Evolutionary conservation across 2,113 vertebrate genomes (phyloP).

Genomic region (Burhinus oedicnemus): DNA sequence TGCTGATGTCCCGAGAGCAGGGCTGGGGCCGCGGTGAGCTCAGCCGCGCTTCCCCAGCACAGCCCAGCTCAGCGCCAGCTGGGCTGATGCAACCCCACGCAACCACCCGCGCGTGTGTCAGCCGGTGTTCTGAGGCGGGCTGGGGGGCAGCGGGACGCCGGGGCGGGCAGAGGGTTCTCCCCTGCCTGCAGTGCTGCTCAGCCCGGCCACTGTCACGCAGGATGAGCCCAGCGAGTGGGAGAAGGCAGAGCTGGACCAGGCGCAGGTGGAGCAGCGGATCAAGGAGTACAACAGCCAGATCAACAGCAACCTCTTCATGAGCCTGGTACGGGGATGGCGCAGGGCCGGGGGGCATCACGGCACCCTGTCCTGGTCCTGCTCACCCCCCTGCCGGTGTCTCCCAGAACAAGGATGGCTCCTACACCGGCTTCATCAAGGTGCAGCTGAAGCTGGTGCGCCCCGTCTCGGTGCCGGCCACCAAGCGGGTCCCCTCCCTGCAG

Average conservation of each 20-base stretch:
- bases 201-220: slow-evolving; percentile 56
- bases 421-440: slow-evolving; percentile 97
- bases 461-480: slow-evolving; percentile 86
- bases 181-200: background rate
- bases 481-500: slow-evolving; percentile 72
- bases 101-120: background rate
- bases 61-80: background rate
- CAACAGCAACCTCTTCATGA: slow-evolving; percentile 95
- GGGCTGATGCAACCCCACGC: slow-evolving; percentile 31
- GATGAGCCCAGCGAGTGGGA: slow-evolving; percentile 86
- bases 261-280: slow-evolving; percentile 88
- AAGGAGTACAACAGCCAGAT: slow-evolving; percentile 94
- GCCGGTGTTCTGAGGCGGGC: rapidly evolving
- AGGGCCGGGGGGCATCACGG: rapidly evolving
- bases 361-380: background rate
- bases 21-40: background rate
- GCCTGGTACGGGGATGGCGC: slow-evolving; percentile 80
- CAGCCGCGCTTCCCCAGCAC: background rate
- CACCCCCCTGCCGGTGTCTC: background rate
- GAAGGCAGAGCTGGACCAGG: slow-evolving; percentile 81
- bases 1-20: background rate
- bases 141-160: background rate
- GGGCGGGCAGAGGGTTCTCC: background rate
- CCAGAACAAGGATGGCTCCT: slow-evolving; percentile 92
- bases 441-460: slow-evolving; percentile 92